A percentile compares a stretch with the other conserved stretches of the same genome.
phyloP scores from a whole-genome alignment of 2,888 invertebrate genomes.

The Brachypalpus laphriformis region DNA sequence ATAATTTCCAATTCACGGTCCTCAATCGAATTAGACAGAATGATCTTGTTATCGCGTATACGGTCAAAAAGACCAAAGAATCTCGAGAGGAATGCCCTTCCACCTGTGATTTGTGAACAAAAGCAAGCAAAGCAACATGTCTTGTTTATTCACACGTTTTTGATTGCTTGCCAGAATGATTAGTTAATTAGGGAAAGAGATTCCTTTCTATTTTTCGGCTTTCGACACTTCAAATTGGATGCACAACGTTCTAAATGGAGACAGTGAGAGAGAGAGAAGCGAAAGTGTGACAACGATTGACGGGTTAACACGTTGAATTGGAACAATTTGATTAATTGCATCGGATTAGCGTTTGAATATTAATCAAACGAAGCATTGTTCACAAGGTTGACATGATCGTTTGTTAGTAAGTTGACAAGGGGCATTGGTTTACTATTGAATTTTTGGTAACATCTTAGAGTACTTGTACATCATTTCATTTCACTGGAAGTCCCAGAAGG shows the following conservation, averaged over 20 bases:
- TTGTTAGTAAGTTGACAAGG: not conserved
- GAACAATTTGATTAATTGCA: not conserved
- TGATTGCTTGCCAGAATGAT: not conserved
- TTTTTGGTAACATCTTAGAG: too few relatives aligned
- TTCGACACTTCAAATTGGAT: not conserved
- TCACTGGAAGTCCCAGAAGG: too few relatives aligned
- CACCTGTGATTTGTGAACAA: not conserved
- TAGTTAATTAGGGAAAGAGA: not conserved
- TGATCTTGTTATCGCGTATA: not conserved
- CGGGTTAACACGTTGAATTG: not conserved
- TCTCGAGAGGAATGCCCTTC: not conserved
- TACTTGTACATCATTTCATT: too few relatives aligned
- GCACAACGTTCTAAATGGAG: not conserved
- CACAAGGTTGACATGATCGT: not conserved
- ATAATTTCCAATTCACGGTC: not conserved
- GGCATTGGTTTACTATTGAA: too few relatives aligned
- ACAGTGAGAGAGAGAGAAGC: not conserved
- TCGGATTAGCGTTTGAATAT: not conserved
- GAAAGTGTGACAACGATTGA: not conserved
- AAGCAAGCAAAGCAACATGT: not conserved
- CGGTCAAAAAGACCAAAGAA: not conserved
- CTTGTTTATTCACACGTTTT: not conserved
- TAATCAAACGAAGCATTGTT: not conserved
- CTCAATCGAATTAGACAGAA: not conserved
- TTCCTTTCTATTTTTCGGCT: not conserved